Evolutionary conservation across 2,797 vertebrate species (phyloP), one percentile per base, ranked within the genome.

Genomic region (Periparus ater): DNA sequence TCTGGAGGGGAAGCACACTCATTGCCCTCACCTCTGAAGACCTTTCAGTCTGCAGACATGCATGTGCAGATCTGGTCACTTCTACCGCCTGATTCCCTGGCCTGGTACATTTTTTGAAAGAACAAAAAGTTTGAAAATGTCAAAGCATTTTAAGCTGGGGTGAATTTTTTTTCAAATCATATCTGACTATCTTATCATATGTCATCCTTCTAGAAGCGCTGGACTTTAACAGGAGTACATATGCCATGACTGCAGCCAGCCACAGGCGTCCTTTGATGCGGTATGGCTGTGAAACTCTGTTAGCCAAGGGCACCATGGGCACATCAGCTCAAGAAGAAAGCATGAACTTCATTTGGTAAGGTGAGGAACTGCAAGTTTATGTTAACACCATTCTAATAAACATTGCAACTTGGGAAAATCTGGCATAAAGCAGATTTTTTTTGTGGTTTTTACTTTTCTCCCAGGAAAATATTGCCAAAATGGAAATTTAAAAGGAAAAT

Each of bases 221-320:
- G n/a, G 57, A 42, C 21, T 86, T 58, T 9, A 51, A 32, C 25
- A 36, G 7, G 44, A 51, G 12, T 11, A 17, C 23, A 13, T 26
- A 7, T 77, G 29, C 29, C 53, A 14, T 38, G 44, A 58, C 26
- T 58, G 42, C 54, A 73, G 55, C 38, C 38, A 85, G 44, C n/a
- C 77, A 74, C 19, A 48, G 50, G 36, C 1, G 0, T 51, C 42
- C 25, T 40, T 44, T 55, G 48, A 18, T 76, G 44, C 29, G 0
- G 0, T 11, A 16, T 32, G 47, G 26, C 23, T 87, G 44, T 1
- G 0, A 72, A 30, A 42, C 90, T 85, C 72, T 72, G 1, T n/a
- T 78, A 51, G 17, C 14, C 25, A 34, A 53, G 29, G 50, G 7
- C 22, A 70, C 44, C 26, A 25, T 0, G 1, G 27, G 16, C 16